Evolutionary conservation across 2,888 invertebrate species (phyloP), one percentile per base, ranked within the genome.

Genomic region (Dysmachus trigonus): DNA sequence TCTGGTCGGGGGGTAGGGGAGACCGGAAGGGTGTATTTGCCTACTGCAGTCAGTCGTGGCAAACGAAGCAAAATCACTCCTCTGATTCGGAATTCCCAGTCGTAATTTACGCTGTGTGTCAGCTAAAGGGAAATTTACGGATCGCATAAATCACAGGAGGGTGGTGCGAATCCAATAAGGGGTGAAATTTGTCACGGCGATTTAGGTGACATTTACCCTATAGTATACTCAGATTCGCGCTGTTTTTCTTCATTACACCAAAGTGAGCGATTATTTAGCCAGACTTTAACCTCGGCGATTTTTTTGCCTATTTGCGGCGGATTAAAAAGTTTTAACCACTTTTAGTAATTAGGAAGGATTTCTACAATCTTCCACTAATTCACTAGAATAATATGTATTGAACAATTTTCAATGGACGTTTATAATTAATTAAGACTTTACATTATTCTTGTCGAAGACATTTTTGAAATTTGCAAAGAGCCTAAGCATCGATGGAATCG

Each of bases 91-190:
- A 72, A 83, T 72, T 83, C 72, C 71, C 83, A 72, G 22, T 27
- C 74, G 86, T 86, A 86, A 87, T 87, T 87, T 87, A 86, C 86
- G 74, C 74, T 2, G 3, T 2, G 3, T 87, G 87, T 87, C 87
- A 87, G 86, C 87, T 87, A 86, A 81, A 86, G 82, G 87, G 53
- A 82, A 85, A 86, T 87, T 86, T 86, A 87, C 81, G 76, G 53
- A 73, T 35, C 81, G 77, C 38, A 87, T 87, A 87, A 87, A 87
- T 87, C 87, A 87, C 33, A 74, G 35, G 47, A 71, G 79, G 79
- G 53, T 77, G 53, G 71, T 62, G 41, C n/a, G 30, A 86, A 87
- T 79, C 86, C 87, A 85, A 86, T 86, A 86, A 86, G 86, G 87
- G 86, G 72, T 74, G 62, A 74, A n/a, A 86, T 86, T 87, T 83